Evolutionary conservation across 2,888 invertebrate species (phyloP).

Genomic region (Nomada ferruginata): DNA sequence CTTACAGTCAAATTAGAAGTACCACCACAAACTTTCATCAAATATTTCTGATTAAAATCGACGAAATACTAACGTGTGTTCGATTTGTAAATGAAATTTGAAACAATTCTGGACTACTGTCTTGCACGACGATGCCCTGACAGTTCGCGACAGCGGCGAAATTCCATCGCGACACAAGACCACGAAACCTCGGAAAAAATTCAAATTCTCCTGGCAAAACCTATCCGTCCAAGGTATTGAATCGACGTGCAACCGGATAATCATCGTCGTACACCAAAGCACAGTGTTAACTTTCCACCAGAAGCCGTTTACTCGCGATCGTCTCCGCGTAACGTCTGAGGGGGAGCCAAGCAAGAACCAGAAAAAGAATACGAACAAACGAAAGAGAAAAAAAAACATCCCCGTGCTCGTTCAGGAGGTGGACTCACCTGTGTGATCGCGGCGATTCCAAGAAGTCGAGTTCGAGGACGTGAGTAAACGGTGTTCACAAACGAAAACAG

Average conservation of each 20-base stretch:
- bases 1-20: too few relatives aligned
- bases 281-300: neutral
- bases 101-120: neutral
- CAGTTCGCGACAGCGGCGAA: neutral
- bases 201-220: too few relatives aligned
- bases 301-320: neutral
- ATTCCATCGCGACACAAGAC: neutral
- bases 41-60: too few relatives aligned
- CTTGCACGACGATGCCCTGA: neutral
- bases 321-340: neutral
- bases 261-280: neutral
- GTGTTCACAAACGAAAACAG: conserved; percentile 67
- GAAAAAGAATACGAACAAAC: conserved; percentile 6
- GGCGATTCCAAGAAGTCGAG: conserved; percentile 65
- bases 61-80: neutral
- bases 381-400: conserved; percentile 19
- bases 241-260: neutral
- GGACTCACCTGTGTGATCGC: conserved; percentile 70
- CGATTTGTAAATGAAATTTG: neutral
- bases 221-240: neutral
- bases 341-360: neutral
- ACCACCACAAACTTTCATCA: too few relatives aligned
- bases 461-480: conserved; percentile 69
- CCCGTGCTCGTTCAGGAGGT: neutral
- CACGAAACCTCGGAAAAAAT: neutral